Base-by-base conservation (phyloP, 2,888 invertebrate species). In the Heliconius ismenius region DNA sequence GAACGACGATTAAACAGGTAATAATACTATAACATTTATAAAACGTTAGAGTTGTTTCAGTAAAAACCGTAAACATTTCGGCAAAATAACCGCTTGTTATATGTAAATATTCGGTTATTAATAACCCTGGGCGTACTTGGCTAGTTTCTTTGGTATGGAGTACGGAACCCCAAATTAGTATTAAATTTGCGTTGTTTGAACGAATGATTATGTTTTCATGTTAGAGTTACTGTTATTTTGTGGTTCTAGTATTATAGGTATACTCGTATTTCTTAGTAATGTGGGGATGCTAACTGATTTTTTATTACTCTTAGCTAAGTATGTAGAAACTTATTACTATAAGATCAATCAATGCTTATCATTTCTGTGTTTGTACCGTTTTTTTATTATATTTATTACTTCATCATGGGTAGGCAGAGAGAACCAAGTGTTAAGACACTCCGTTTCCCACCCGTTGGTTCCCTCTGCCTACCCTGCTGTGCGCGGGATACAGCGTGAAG, bases 21-120 rank as follows among this genome's bases (percentile, higher is more conserved):
- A 69, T 69, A 54, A 21, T 26, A 15, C 28, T 43, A 58, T 13
- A 54, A 70, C 32, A 32, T 7, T 28, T 70, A 24, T 58, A 70
- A 58, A 65, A 62, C 75, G 32, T 43, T 62, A 72, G n/a, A 58
- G 36, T 58, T 39, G 26, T 60, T 60, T 10, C 4, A 36, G 80
- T 79, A 83, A 83, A 82, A 82, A 83, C 82, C 80, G 80, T 78
- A 75, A 73, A 78, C 76, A 81, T 83, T 83, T 82, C 78, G 82
- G 80, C 76, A 67, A 80, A 78, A 79, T 76, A 81, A 82, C 81
- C 81, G 78, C 81, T 82, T 81, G 83, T 84, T 84, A 84, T 78
- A 84, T 84, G 84, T 82, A 84, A 84, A 84, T 84, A 79, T 77
- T 73, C 65, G 62, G 76, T 77, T 80, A 79, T 81, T 82, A 81